phyloP scores from a whole-genome alignment of 2,888 invertebrate genomes.

The Cephus pygmeus region DNA sequence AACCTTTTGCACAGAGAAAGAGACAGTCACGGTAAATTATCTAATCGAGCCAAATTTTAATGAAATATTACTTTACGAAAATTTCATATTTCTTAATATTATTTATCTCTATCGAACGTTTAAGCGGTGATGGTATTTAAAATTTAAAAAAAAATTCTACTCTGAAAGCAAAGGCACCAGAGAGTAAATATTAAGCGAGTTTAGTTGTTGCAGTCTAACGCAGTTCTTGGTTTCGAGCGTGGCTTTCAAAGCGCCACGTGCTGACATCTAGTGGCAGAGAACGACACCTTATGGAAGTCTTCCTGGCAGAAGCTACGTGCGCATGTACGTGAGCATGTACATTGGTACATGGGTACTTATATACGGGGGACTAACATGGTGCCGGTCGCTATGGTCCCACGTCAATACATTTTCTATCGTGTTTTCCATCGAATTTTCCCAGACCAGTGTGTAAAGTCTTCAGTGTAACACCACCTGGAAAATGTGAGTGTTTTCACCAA shows the following conservation, averaged over 20 bases:
- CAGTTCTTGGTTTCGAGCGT: neutral
- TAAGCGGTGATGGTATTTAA: neutral
- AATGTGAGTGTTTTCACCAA: neutral
- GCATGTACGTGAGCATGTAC: neutral
- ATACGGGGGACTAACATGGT: conserved; percentile 37
- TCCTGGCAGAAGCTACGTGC: neutral
- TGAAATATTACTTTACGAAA: no score
- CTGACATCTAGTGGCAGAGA: neutral
- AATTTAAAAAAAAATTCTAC: no score
- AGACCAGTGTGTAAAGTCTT: conserved; percentile 19
- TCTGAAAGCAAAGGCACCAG: no score
- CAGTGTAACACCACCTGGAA: neutral
- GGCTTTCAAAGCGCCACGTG: neutral
- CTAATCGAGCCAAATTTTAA: neutral
- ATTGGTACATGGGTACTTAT: neutral
- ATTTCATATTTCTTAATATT: neutral
- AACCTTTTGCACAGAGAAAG: neutral
- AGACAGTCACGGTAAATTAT: neutral
- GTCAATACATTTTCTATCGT: conserved; percentile 40
- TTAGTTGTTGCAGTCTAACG: neutral
- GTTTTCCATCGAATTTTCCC: conserved; percentile 34
- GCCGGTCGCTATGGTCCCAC: conserved; percentile 50
- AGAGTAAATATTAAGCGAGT: neutral
- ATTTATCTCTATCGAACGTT: neutral
- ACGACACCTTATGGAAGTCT: neutral